A percentile compares a stretch with the other conserved stretches of the same genome.
These are phyloP conservation scores for Sprattus sprattus DNA, from an alignment of 2,113 vertebrate genomes.

Conservation along the genomic window DNA sequence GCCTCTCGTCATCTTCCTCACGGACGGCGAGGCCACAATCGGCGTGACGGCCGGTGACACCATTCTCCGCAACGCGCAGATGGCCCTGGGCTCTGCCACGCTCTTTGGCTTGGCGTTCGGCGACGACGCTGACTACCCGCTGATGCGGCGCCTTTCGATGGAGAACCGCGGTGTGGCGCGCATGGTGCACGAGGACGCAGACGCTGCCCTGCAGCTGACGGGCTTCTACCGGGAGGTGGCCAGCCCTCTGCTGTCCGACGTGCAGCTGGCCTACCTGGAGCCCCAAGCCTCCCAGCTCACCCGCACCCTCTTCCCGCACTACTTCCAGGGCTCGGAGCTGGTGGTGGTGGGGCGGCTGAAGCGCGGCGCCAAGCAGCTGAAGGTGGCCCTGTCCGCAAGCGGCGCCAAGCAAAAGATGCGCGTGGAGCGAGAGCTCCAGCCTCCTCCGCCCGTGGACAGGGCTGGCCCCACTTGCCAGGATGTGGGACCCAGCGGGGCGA, in stretches of 20 bases:
- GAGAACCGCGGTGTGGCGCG: slow-evolving; percentile 75
- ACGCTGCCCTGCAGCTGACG: slow-evolving; percentile 76
- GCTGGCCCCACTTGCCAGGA: slow-evolving; percentile 51
- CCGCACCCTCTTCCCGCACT: slow-evolving; percentile 74
- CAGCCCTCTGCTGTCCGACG: slow-evolving; percentile 77
- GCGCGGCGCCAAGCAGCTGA: slow-evolving; percentile 64
- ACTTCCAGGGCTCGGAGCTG: slow-evolving; percentile 80
- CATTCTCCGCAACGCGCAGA: slow-evolving; percentile 74
- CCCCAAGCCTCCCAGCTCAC: slow-evolving; percentile 71
- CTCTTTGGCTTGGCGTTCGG: slow-evolving; percentile 83
- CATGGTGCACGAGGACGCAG: slow-evolving; percentile 76
- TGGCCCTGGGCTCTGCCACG: slow-evolving; percentile 67
- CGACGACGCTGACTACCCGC: slow-evolving; percentile 77
- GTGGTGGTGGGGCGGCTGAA: slow-evolving; percentile 76
- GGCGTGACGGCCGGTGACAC: slow-evolving; percentile 68
- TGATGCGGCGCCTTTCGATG: slow-evolving; percentile 72
- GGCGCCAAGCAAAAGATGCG: slow-evolving; percentile 62
- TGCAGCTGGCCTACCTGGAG: slow-evolving; percentile 75
- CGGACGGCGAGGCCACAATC: slow-evolving; percentile 80
- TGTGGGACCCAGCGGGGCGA: slow-evolving; percentile 55
- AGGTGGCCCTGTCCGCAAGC: slow-evolving; percentile 67
- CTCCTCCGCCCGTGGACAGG: slow-evolving; percentile 36
- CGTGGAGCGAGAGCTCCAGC: slow-evolving; percentile 62
- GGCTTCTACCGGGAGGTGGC: slow-evolving; percentile 81
- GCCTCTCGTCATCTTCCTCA: slow-evolving; percentile 80